A percentile compares a stretch with the other conserved stretches of the same genome.
Evolutionary conservation across 2,797 vertebrate genomes (phyloP).

Genomic region (Paramormyrops hopkinsi): DNA sequence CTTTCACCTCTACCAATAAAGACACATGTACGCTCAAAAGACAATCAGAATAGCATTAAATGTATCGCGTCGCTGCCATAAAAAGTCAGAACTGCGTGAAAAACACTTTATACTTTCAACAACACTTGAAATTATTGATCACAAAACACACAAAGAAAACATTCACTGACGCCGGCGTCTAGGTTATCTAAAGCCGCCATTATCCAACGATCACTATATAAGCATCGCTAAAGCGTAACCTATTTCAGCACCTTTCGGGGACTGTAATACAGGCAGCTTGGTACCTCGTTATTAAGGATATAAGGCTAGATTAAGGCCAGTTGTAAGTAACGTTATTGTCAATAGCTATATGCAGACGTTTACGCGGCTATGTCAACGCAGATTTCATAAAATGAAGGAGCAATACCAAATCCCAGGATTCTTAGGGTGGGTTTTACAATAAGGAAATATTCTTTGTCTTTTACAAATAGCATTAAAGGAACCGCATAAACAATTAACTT

Average conservation of each 20-base stretch:
- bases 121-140: neutral
- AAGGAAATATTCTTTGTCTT: neutral
- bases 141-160: neutral
- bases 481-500: neutral
- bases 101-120: neutral
- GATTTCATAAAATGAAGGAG: neutral
- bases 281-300: neutral
- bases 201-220: neutral
- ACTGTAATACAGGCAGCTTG: neutral
- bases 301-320: neutral
- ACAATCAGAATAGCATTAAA: neutral
- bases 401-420: neutral
- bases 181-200: neutral
- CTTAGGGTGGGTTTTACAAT: neutral
- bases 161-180: neutral
- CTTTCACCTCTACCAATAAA: slow-evolving; percentile 51
- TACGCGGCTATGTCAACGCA: neutral
- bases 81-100: neutral
- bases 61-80: neutral
- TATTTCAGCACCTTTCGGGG: neutral
- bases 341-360: neutral
- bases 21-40: neutral
- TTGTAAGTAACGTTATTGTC: neutral
- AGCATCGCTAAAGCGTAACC: neutral
- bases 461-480: neutral